A percentile compares a stretch with the other conserved stretches of the same genome.
Conservation (phyloP, 2,888 invertebrate species). For the Aphrophora alni region DNA sequence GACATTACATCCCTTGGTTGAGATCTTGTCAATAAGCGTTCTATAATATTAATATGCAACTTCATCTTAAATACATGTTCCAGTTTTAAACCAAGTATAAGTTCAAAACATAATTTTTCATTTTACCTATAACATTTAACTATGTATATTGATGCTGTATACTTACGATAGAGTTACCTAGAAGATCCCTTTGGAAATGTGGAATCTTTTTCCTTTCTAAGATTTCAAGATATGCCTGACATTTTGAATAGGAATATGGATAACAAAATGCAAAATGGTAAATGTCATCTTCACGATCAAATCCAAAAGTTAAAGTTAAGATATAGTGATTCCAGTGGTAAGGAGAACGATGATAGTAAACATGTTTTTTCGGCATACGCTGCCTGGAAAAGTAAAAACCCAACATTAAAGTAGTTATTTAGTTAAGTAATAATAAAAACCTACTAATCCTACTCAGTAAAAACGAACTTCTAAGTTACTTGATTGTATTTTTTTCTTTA, state of each 20-base stretch:
- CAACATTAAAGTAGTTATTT: background rate
- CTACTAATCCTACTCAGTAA: background rate
- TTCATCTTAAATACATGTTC: too few species aligned
- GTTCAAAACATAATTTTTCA: too few species aligned
- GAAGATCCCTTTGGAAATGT: conserved; percentile 72
- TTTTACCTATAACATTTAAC: too few species aligned
- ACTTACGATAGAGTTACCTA: conserved; percentile 64
- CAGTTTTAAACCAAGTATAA: too few species aligned
- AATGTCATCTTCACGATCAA: conserved; percentile 93
- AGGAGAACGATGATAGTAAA: conserved; percentile 91
- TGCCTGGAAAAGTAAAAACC: conserved; percentile 63
- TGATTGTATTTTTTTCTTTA: conserved; percentile 21
- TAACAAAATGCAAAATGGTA: conserved; percentile 94
- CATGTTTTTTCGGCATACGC: conserved; percentile 77
- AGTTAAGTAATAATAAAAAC: background rate
- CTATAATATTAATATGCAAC: too few species aligned
- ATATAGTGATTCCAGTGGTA: conserved; percentile 91
- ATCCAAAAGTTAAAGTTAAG: conserved; percentile 91
- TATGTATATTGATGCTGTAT: too few species aligned
- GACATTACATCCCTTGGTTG: too few species aligned
- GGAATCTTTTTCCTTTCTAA: conserved; percentile 67
- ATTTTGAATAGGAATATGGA: conserved; percentile 93
- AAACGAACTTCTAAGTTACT: background rate
- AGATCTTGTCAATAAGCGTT: too few species aligned
- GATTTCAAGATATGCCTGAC: conserved; percentile 82